phyloP scores from a whole-genome alignment of 2,888 invertebrate genomes.

The Tipula lateralis region DNA sequence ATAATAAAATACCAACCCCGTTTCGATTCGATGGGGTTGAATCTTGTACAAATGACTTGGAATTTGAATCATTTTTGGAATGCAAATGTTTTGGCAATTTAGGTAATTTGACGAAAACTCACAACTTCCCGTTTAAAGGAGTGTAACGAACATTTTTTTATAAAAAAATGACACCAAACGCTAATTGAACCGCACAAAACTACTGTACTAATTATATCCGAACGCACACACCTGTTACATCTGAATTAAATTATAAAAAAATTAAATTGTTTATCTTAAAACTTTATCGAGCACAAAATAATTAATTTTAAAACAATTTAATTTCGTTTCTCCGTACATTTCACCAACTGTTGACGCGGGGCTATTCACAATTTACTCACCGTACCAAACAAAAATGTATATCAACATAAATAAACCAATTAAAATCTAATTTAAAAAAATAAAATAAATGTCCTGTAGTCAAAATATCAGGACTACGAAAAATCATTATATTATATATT shows the following conservation, averaged over 20 bases:
- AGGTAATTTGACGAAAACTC: too few relatives aligned
- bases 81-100: too few relatives aligned
- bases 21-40: too few relatives aligned
- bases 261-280: background rate
- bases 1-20: too few relatives aligned
- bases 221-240: background rate
- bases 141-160: too few relatives aligned
- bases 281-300: background rate
- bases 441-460: background rate
- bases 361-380: background rate
- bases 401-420: background rate
- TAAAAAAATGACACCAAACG: background rate
- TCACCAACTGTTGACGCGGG: background rate
- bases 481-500: background rate
- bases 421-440: background rate
- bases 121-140: too few relatives aligned
- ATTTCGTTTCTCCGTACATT: background rate
- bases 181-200: background rate
- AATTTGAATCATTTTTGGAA: too few relatives aligned
- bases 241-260: background rate
- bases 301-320: constrained; percentile 5
- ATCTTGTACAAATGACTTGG: too few relatives aligned
- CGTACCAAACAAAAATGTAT: background rate
- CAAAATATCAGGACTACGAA: background rate
- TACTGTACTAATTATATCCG: background rate